Evolutionary conservation across 2,888 invertebrate species (phyloP).

Genomic region (Eretmocerus hayati): DNA sequence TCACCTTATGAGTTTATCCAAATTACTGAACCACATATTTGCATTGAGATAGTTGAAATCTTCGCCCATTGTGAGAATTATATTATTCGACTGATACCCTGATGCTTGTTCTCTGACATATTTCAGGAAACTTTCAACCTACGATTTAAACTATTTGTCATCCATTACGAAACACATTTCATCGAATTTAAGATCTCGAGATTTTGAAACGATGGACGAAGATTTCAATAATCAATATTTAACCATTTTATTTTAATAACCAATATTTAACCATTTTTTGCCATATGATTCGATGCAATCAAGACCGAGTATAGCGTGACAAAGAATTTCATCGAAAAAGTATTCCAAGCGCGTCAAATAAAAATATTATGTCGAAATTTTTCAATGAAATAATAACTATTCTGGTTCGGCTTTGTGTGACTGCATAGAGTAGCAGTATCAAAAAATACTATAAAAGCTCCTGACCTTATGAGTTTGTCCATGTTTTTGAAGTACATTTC

Average conservation of each 20-base stretch:
- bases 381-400: no score
- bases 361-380: no score
- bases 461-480: slow-evolving; percentile 79
- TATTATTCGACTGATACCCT: slow-evolving; percentile 62
- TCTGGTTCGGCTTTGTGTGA: no score
- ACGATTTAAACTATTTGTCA: slow-evolving; percentile 1
- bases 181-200: slow-evolving; percentile 8
- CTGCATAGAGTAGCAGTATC: no score
- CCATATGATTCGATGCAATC: neutral
- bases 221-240: neutral
- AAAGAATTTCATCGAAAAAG: no score
- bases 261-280: neutral
- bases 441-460: no score
- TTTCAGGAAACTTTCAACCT: slow-evolving; percentile 50
- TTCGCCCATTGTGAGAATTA: slow-evolving; percentile 83
- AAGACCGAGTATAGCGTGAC: no score
- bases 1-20: slow-evolving; percentile 77
- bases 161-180: neutral
- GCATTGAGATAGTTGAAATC: slow-evolving; percentile 87
- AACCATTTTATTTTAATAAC: neutral
- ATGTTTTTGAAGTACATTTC: slow-evolving; percentile 73
- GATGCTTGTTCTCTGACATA: slow-evolving; percentile 53
- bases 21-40: slow-evolving; percentile 69
- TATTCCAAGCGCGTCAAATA: no score
- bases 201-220: neutral